Evolutionary conservation across 2,888 invertebrate genomes (phyloP).

Genomic region (Peribatodes rhomboidaria): DNA sequence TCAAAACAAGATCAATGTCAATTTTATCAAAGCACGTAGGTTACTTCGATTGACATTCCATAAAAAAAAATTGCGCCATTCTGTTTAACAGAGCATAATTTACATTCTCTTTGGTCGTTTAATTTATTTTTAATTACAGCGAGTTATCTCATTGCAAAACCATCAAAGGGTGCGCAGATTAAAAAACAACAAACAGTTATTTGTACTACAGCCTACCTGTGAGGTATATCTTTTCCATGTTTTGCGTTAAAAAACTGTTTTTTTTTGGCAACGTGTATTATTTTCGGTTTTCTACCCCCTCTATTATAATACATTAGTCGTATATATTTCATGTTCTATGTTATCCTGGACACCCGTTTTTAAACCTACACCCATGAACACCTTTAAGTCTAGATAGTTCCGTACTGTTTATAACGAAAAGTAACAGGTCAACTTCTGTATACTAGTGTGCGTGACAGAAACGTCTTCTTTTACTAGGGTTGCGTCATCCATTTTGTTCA

Average conservation of each 20-base stretch:
- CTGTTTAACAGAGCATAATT: neutral
- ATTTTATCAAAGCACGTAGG: no score
- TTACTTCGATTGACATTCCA: neutral
- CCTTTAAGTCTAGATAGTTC: no score
- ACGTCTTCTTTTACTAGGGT: no score
- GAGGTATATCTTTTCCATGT: neutral
- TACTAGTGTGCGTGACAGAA: no score
- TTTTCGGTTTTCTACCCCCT: conserved; percentile 2
- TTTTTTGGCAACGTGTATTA: conserved; percentile 17
- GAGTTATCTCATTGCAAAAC: neutral
- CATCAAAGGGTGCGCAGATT: conserved; percentile 8
- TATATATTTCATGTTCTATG: conserved; percentile 38
- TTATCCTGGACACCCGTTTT: conserved; percentile 32
- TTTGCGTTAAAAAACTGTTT: conserved; percentile 11
- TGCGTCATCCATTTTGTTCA: no score
- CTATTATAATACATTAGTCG: conserved; percentile 31
- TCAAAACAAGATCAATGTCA: no score
- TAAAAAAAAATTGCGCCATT: neutral
- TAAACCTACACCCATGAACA: no score
- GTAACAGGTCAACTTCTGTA: no score
- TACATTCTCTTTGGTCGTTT: conserved; percentile 2
- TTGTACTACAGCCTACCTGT: neutral
- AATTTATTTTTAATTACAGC: conserved; percentile 6
- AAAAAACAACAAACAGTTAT: conserved; percentile 9
- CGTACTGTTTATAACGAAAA: no score